Conservation (phyloP, 2,888 invertebrate species). For the Heliconius ethilla region DNA sequence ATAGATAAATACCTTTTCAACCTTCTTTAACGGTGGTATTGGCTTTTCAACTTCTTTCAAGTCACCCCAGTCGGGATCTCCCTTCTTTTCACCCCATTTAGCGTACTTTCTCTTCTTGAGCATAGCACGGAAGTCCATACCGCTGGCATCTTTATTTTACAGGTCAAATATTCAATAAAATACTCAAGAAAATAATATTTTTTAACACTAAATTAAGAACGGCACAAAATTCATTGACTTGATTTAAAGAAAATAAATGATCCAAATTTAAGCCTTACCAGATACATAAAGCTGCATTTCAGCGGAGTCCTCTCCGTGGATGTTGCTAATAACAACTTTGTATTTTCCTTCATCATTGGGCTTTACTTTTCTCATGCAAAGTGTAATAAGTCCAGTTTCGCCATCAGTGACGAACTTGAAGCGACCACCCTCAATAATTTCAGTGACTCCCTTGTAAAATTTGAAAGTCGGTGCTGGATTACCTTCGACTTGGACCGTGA, state of each 20-base stretch:
- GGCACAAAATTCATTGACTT: background rate
- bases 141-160: conserved; percentile 90
- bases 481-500: conserved; percentile 96
- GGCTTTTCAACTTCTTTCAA: conserved; percentile 95
- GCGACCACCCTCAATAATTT: conserved; percentile 96
- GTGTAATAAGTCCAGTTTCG: conserved; percentile 93
- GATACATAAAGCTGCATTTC: conserved; percentile 98
- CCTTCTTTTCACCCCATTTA: conserved; percentile 95
- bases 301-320: conserved; percentile 97
- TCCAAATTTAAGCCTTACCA: conserved; percentile 79
- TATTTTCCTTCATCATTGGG: conserved; percentile 98
- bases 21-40: conserved; percentile 93
- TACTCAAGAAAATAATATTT: background rate
- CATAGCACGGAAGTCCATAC: conserved; percentile 99
- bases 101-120: conserved; percentile 97
- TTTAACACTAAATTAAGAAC: background rate
- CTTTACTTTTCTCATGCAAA: conserved; percentile 97
- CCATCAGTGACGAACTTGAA: conserved; percentile 98
- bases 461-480: conserved; percentile 97
- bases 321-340: conserved; percentile 94
- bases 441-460: conserved; percentile 96
- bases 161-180: background rate
- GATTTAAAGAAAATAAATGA: background rate
- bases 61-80: conserved; percentile 96
- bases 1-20: conserved; percentile 91